Percentiles rank a stretch among this genome's conserved stretches.
Evolutionary conservation across 2,797 vertebrate genomes (phyloP).

Genomic region (Pseudochirops cupreus): DNA sequence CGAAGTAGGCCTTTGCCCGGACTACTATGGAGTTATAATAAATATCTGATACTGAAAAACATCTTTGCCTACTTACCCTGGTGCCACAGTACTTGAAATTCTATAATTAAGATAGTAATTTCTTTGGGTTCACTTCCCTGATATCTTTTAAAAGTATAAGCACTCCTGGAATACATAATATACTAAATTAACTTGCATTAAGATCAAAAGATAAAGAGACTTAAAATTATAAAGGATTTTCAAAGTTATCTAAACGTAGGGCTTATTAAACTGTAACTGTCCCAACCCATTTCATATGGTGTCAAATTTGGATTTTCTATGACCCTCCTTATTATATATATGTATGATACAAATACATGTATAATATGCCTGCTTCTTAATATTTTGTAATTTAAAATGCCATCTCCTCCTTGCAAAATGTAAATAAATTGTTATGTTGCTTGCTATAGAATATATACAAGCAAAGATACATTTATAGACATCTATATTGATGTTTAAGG

Average conservation of each 20-base stretch:
- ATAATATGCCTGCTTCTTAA: not conserved
- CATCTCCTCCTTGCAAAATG: not conserved
- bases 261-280: not conserved
- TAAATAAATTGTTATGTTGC: not conserved
- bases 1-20: not conserved
- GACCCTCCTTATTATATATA: not conserved
- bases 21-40: not conserved
- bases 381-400: not conserved
- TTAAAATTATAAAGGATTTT: not conserved
- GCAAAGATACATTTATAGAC: not conserved
- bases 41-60: not conserved
- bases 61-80: not conserved
- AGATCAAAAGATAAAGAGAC: not conserved
- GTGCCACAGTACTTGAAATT: not conserved
- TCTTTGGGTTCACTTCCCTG: not conserved
- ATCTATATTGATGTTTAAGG: not conserved
- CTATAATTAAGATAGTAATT: not conserved
- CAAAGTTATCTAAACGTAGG: not conserved
- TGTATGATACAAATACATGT: not conserved
- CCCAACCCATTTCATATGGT: not conserved
- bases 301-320: not conserved
- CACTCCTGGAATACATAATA: not conserved
- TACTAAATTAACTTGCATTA: not conserved
- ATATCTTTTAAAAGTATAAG: not conserved
- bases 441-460: not conserved